Base-by-base conservation (phyloP, 1,140 invertebrate genomes). In the Hycleus cichorii region DNA sequence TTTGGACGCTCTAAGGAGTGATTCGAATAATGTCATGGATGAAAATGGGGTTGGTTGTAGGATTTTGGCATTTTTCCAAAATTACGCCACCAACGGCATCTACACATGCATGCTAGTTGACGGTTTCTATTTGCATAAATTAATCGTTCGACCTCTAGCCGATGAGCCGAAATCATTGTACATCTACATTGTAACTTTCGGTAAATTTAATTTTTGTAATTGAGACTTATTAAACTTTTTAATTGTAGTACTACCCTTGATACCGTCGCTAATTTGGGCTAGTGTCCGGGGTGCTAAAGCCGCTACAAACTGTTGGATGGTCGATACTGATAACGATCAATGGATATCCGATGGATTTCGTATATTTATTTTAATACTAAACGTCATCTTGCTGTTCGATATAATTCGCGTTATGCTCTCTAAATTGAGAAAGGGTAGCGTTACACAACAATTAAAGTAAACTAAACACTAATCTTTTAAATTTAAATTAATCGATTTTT, bases 51-150 rank as follows among this genome's bases (percentile, higher is more conserved):
- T 65, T 4, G 72, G 18, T 2, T 84, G 82, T 53, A 74, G 76
- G 18, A 42, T 77, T 2, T 64, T 83, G n/a, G 74, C 79, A 1
- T 71, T 78, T 18, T 62, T 76, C 0, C 77, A 81, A 50, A 75
- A 77, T 24, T 49, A 75, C 0, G 74, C 77, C 0, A 76, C 71
- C 3, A 79, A 79, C 60, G 72, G 75, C 0, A 79, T 81, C 3
- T 84, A 80, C 63, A 73, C 78, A 0, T 81, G 78, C 60, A 83
- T 84, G 82, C 62, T 83, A n/a, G 68, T 80, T 0, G 80, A 82
- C 61, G 81, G 78, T 1, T 70, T 81, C 25, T 81, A 81, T 62
- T 66, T 83, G 4, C 81, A 84, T 56, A 72, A 80, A 8, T 69
- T 77, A 0, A 82, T 83, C n/a, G 81, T 80, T 0, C 74, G 77